phyloP scores from a whole-genome alignment of 2,113 vertebrate genomes.

The Grus americana region DNA sequence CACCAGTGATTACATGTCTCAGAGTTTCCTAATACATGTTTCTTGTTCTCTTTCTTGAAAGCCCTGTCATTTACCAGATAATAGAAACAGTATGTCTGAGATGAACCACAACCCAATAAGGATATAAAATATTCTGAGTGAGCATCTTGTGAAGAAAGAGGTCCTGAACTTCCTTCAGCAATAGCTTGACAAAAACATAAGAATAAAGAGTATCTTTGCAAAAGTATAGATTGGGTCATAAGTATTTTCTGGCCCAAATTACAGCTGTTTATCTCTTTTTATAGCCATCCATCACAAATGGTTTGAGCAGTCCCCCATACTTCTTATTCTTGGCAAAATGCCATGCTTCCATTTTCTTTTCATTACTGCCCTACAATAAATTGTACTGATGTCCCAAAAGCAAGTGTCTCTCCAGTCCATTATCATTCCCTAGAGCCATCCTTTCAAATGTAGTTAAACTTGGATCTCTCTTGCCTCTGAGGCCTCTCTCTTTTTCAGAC shows the following conservation, averaged over 20 bases:
- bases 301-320: neutral
- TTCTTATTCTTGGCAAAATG: slow-evolving; percentile 34
- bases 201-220: neutral
- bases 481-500: neutral
- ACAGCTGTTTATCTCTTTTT: slow-evolving; percentile 40
- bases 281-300: neutral
- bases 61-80: slow-evolving; percentile 14
- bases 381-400: slow-evolving; percentile 51
- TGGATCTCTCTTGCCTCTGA: slow-evolving; percentile 2
- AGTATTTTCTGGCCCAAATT: slow-evolving; percentile 35
- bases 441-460: slow-evolving; percentile 41
- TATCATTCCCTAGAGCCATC: slow-evolving; percentile 35
- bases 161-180: slow-evolving; percentile 44
- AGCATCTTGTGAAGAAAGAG: slow-evolving; percentile 17
- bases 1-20: neutral
- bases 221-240: neutral
- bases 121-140: slow-evolving; percentile 31
- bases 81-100: slow-evolving; percentile 8
- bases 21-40: neutral
- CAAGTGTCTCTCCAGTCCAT: slow-evolving; percentile 30
- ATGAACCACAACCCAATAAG: slow-evolving; percentile 28
- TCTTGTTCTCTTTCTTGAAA: slow-evolving; percentile 27
- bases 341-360: slow-evolving; percentile 51
- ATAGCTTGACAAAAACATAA: neutral
- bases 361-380: slow-evolving; percentile 38